Conservation (phyloP, 2,113 vertebrate genomes). For the Axis porcinus region DNA sequence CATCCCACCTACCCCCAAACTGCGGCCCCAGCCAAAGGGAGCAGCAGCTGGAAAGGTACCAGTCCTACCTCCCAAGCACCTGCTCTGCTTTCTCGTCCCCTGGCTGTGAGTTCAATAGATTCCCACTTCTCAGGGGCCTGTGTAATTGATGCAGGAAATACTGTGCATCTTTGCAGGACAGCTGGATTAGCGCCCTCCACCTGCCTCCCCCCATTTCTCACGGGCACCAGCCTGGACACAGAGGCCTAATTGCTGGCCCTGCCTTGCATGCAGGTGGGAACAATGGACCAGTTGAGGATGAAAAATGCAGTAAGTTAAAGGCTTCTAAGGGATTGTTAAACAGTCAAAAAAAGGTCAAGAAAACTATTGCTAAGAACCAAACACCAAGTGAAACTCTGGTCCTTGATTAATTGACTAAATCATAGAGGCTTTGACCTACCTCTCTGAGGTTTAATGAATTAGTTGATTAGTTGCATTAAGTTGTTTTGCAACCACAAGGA, state of each 20-base stretch:
- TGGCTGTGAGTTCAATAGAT: neutral
- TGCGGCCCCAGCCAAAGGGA: neutral
- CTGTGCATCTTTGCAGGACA: neutral
- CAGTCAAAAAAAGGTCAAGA: slow-evolving; percentile 70
- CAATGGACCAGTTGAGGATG: slow-evolving; percentile 49
- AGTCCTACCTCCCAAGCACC: neutral
- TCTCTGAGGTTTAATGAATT: slow-evolving; percentile 71
- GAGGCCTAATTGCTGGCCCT: neutral
- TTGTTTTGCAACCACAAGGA: slow-evolving; percentile 46
- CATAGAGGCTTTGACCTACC: slow-evolving; percentile 69
- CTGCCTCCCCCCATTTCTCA: neutral
- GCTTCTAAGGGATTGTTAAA: slow-evolving; percentile 63
- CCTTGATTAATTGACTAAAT: slow-evolving; percentile 76
- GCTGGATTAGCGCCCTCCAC: neutral
- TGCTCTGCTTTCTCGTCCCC: neutral
- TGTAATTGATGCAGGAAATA: neutral
- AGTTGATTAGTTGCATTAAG: slow-evolving; percentile 68
- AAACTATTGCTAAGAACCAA: slow-evolving; percentile 61
- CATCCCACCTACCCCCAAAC: neutral
- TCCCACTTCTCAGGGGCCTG: neutral
- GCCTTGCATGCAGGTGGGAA: neutral
- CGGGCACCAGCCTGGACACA: neutral
- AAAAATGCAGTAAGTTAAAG: slow-evolving; percentile 64
- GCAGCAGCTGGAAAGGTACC: neutral
- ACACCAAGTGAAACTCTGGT: slow-evolving; percentile 19